Conservation (phyloP, 2,888 invertebrate species). For the Meandrusa payeni region DNA sequence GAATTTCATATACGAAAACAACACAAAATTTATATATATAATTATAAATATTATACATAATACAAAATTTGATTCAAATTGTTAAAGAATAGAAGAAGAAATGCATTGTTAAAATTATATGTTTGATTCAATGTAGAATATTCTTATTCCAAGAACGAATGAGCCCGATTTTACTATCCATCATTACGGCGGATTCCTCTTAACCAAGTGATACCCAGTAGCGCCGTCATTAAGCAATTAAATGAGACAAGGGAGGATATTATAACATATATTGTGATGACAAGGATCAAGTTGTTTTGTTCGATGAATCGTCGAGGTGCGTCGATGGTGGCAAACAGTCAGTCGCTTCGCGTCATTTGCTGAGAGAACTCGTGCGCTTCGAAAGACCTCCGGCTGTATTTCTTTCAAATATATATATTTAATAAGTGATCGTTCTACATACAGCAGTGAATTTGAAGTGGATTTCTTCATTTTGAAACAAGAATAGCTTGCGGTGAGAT, state of each 20-base stretch:
- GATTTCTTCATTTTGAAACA: slow-evolving; percentile 30
- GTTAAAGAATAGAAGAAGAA: background rate
- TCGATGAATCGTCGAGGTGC: slow-evolving; percentile 64
- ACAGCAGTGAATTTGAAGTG: slow-evolving; percentile 33
- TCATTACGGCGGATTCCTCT: slow-evolving; percentile 42
- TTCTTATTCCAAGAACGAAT: slow-evolving; percentile 39
- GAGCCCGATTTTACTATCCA: slow-evolving; percentile 53
- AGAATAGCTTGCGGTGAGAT: slow-evolving; percentile 45
- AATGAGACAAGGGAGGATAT: slow-evolving; percentile 39
- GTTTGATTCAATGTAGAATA: slow-evolving; percentile 19
- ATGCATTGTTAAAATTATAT: background rate
- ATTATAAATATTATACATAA: no score
- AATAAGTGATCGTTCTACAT: no score
- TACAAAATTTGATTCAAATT: no score
- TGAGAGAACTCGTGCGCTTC: slow-evolving; percentile 49
- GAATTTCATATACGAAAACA: no score
- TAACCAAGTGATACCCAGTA: slow-evolving; percentile 41
- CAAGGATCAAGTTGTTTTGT: slow-evolving; percentile 35
- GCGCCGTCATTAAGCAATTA: slow-evolving; percentile 30
- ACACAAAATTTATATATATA: no score
- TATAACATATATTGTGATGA: slow-evolving; percentile 32
- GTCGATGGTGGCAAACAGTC: slow-evolving; percentile 41
- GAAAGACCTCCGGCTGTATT: no score
- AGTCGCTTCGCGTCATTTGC: slow-evolving; percentile 59
- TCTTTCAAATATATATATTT: no score